Conservation (phyloP, 2,113 vertebrate genomes). For the Glaucomys volans region DNA sequence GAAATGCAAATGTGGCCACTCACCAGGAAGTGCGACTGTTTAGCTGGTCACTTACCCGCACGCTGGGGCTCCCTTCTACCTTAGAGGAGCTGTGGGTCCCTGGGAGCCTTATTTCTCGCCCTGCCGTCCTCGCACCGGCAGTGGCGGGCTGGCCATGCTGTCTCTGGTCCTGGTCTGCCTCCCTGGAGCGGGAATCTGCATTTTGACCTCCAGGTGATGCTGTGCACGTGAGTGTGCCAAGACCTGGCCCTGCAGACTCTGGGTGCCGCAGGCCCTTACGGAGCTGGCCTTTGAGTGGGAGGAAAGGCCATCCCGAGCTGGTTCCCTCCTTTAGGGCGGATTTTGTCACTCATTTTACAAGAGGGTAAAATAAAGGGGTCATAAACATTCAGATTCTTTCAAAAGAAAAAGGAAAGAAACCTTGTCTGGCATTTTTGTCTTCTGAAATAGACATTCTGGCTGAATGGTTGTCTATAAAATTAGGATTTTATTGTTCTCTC, state of each 20-base stretch:
- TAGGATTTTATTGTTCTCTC: neutral
- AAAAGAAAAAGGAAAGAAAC: neutral
- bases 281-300: neutral
- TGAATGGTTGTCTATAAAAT: conserved; percentile 44
- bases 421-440: neutral
- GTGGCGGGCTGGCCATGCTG: accelerated
- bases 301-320: neutral
- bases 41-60: neutral
- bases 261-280: neutral
- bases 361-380: neutral
- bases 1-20: neutral
- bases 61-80: neutral
- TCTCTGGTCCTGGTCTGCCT: neutral
- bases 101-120: neutral
- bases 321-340: neutral
- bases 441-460: conserved; percentile 25
- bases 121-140: neutral
- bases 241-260: neutral
- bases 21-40: accelerated
- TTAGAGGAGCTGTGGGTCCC: neutral
- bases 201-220: neutral
- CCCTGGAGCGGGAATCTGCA: neutral
- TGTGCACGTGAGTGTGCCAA: accelerated
- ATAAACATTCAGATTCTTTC: neutral
- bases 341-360: neutral